Base-by-base conservation (phyloP, 2,113 vertebrate species). In the Triplophysa siluroides region DNA sequence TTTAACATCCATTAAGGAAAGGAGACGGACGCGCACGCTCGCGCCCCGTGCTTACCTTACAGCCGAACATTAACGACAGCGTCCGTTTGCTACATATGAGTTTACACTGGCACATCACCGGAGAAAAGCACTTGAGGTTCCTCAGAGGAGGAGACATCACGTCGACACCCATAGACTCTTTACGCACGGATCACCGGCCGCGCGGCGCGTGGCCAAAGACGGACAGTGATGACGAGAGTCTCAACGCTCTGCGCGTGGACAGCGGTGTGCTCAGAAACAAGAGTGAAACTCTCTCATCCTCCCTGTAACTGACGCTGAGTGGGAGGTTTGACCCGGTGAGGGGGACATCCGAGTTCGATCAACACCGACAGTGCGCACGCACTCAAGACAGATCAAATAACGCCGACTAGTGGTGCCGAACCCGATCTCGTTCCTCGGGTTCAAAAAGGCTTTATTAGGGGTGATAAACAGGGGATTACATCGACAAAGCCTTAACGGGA, bases 91-190 rank as follows among this genome's bases (percentile, higher is more conserved):
- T 94, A 90, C 94, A 95, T 86, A 94, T 92, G 86, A 95, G 86
- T 88, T 95, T 94, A 92, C 94, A 94, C 89, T 95, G 93, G 86
- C 93, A 94, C 93, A 94, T 92, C 86, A 94, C 92, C 79, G 93
- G 93, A 67, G 93, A 94, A 68, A 93, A 92, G 90, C 94, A 95
- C 91, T 93, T 92, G 58, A 93, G 63, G 86, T 89, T 93, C 91
- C 88, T 91, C 82, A 92, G 84, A 82, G 93, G 90, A 80, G 92
- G 90, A 90, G 92, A 92, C 91, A 94, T 94, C 89, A 87, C 87
- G 78, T 85, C 88, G 71, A 82, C 85, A 77, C 88, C 89, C 89
- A 89, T 88, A 73, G 58, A 85, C 79, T 82, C 80, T 80, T 41
- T n/a, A 66, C 61, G 66, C 76, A 65, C 64, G 41, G 71, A 74